Evolutionary conservation across 2,888 invertebrate genomes (phyloP).

Genomic region (Tineola bisselliella): DNA sequence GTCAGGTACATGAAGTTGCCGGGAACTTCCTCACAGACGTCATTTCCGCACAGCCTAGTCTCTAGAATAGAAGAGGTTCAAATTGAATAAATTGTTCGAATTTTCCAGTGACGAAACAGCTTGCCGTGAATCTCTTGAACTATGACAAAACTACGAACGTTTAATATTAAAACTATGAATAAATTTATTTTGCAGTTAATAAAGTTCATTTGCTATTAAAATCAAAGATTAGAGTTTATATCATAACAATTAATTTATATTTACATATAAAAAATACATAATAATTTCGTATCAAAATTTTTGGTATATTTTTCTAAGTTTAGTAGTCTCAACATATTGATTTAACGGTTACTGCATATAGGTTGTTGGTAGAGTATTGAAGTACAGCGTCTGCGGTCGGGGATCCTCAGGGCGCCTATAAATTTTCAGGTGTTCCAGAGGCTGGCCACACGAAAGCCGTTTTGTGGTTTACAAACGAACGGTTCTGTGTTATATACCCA

Average conservation of each 20-base stretch:
- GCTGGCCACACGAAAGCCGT: slow-evolving; percentile 13
- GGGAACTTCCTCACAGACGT: neutral
- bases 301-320: no score
- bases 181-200: neutral
- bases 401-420: slow-evolving; percentile 40
- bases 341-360: slow-evolving; percentile 4
- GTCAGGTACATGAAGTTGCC: neutral
- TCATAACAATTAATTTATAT: no score
- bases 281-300: no score
- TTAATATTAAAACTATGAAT: neutral
- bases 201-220: no score
- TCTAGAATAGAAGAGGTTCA: neutral
- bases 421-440: slow-evolving; percentile 28
- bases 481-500: neutral
- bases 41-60: neutral
- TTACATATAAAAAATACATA: no score
- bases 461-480: slow-evolving; percentile 12
- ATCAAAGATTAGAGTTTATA: no score
- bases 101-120: neutral
- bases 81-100: neutral
- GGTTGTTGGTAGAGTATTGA: neutral
- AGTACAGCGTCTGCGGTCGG: slow-evolving; percentile 21
- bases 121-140: neutral
- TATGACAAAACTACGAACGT: neutral
- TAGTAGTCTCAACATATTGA: neutral